A percentile compares a stretch with the other conserved stretches of the same genome.
Conservation (phyloP, 2,113 vertebrate genomes). For the Caloenas nicobarica region DNA sequence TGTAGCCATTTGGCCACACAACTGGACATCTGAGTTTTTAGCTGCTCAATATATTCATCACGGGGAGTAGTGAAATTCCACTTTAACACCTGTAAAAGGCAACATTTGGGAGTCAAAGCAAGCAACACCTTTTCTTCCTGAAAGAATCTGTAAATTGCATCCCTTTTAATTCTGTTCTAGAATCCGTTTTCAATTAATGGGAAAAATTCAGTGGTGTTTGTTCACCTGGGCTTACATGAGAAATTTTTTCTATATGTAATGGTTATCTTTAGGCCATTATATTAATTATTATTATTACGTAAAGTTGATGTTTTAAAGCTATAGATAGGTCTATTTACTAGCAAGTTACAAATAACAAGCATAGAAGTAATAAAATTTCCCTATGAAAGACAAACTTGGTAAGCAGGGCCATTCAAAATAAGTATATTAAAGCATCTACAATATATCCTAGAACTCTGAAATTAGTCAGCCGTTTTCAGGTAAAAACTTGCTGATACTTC, state of each 20-base stretch:
- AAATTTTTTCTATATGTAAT: background rate
- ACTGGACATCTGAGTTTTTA: slow-evolving; percentile 93
- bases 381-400: background rate
- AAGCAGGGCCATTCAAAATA: background rate
- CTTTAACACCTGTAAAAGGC: slow-evolving; percentile 86
- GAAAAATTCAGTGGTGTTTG: background rate
- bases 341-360: background rate
- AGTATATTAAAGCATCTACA: background rate
- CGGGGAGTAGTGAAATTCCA: slow-evolving; percentile 97
- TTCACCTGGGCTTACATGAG: background rate
- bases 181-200: background rate
- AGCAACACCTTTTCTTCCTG: background rate
- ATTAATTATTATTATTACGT: background rate
- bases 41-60: slow-evolving; percentile 95
- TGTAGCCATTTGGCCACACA: slow-evolving; percentile 94
- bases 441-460: background rate
- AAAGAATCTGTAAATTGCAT: background rate
- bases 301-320: background rate
- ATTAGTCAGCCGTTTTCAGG: background rate
- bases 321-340: background rate
- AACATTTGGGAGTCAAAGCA: background rate
- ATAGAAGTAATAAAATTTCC: background rate
- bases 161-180: background rate
- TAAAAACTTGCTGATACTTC: background rate
- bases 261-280: background rate